Evolutionary conservation across 2,888 invertebrate genomes (phyloP).

Genomic region (Frankliniella fusca): DNA sequence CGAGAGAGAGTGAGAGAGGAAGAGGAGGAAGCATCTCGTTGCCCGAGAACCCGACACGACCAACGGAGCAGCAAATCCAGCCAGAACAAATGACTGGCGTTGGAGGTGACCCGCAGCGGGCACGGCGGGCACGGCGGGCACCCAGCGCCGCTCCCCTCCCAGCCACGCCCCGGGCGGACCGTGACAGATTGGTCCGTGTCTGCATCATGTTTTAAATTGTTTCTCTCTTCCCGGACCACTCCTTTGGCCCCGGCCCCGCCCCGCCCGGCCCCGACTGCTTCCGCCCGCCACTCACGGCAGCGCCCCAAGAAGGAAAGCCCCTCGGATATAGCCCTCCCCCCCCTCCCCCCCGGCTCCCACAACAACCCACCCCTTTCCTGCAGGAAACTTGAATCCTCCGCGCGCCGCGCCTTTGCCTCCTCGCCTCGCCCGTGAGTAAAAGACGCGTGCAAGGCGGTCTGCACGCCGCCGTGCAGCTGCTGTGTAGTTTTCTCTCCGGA

Average conservation of each 20-base stretch:
- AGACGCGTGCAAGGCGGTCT: neutral
- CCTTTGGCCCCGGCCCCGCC: neutral
- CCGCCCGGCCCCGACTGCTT: neutral
- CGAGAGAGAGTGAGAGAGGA: neutral
- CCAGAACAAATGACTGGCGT: slow-evolving; percentile 1
- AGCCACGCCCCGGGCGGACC: neutral
- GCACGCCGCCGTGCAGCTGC: neutral
- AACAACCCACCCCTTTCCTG: too few species aligned
- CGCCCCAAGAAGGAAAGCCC: neutral
- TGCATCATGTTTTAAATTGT: slow-evolving; percentile 23
- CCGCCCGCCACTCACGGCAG: neutral
- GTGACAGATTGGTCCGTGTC: slow-evolving; percentile 9
- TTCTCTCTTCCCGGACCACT: neutral
- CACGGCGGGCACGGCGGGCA: too few species aligned
- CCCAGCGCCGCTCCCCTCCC: slow-evolving; percentile 2
- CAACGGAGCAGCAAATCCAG: neutral
- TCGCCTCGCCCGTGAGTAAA: neutral
- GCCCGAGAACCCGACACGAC: neutral
- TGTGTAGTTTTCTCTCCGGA: neutral
- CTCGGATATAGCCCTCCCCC: neutral
- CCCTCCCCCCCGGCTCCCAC: too few species aligned
- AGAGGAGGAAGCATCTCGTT: neutral
- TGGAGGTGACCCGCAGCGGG: slow-evolving; percentile 16
- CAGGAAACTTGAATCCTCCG: neutral
- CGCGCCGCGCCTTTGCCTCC: neutral